phyloP scores from a whole-genome alignment of 2,113 vertebrate genomes.

The Daubentonia madagascariensis region DNA sequence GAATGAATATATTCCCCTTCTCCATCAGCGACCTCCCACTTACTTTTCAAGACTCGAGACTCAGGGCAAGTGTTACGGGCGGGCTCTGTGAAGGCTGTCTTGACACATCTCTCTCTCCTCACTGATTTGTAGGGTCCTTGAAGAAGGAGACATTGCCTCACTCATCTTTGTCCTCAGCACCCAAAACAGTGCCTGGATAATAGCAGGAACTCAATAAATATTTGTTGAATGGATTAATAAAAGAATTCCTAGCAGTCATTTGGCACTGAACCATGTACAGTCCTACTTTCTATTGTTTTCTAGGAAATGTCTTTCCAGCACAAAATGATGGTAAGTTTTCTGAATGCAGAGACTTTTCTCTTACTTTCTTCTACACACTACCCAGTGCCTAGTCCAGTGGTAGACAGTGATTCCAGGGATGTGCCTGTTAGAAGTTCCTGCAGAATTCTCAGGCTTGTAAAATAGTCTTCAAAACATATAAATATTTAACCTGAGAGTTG shows the following conservation, averaged over 20 bases:
- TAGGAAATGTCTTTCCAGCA: not conserved
- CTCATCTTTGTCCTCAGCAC: not conserved
- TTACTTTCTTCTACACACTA: not conserved
- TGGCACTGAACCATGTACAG: not conserved
- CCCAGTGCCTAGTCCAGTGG: not conserved
- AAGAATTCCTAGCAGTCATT: not conserved
- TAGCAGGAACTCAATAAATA: not conserved
- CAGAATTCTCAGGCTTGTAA: not conserved
- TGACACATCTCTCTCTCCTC: not conserved
- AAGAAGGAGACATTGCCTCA: not conserved
- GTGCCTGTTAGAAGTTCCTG: not conserved
- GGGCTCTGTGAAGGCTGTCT: not conserved
- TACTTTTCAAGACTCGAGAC: not conserved
- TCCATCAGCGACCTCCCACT: not conserved
- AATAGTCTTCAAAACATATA: not conserved
- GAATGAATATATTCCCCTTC: not conserved
- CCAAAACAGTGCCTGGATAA: not conserved
- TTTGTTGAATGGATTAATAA: not conserved
- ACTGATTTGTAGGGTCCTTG: not conserved
- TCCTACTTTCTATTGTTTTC: not conserved
- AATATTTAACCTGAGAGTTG: conserved; percentile 41
- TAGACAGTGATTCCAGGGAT: not conserved
- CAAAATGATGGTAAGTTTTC: not conserved
- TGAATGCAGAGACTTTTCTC: not conserved
- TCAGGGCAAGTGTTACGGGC: not conserved